Evolutionary conservation across 53 echinoderm and acorn worm genomes (phyloP).

Genomic region (Zoroaster sp.): DNA sequence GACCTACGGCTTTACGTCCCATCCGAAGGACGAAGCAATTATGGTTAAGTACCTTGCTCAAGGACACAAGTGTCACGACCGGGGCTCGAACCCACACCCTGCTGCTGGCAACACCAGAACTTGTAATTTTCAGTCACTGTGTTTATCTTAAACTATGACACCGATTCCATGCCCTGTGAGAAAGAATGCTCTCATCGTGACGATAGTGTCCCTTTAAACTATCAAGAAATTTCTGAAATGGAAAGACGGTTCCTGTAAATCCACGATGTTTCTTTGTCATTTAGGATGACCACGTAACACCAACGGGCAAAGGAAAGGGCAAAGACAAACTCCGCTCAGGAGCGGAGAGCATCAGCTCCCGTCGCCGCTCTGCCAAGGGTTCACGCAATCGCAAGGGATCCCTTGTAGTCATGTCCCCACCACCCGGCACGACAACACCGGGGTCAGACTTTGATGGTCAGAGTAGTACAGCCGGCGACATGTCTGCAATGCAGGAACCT

Average conservation of each 20-base stretch:
- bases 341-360: constrained; percentile 86
- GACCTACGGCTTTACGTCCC: too few species aligned
- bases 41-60: too few species aligned
- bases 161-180: too few species aligned
- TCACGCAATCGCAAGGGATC: constrained; percentile 92
- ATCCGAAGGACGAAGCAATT: too few species aligned
- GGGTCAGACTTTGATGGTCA: constrained; percentile 95
- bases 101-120: too few species aligned
- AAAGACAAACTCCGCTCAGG: constrained; percentile 90
- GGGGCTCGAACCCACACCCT: too few species aligned
- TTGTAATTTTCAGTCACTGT: too few species aligned
- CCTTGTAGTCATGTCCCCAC: constrained; percentile 83
- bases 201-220: too few species aligned
- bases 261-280: neutral
- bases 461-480: constrained; percentile 91
- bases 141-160: too few species aligned
- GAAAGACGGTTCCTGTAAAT: neutral
- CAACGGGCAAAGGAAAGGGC: constrained; percentile 82
- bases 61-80: too few species aligned
- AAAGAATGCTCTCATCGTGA: too few species aligned
- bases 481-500: constrained; percentile 83
- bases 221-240: neutral
- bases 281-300: constrained; percentile 89
- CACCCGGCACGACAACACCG: constrained; percentile 93
- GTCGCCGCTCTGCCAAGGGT: constrained; percentile 88